Evolutionary conservation across 2,888 invertebrate species (phyloP).

Genomic region (Meiosimyza decipiens): DNA sequence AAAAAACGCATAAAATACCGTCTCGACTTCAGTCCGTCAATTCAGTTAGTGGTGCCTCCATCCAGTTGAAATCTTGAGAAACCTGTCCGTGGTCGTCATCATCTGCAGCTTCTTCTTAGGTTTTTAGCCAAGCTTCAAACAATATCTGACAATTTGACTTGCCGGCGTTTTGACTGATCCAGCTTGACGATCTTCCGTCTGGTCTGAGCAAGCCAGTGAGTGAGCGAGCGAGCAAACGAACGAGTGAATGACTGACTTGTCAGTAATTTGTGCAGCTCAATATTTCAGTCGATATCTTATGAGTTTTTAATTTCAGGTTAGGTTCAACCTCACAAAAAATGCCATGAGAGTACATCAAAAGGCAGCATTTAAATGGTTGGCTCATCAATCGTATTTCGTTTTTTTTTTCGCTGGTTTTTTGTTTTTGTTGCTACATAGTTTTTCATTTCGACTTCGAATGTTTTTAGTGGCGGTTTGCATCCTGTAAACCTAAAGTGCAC

Average conservation of each 20-base stretch:
- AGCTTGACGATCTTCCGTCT: background rate
- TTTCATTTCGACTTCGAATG: background rate
- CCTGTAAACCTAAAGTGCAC: slow-evolving; percentile 35
- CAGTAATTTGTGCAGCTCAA: slow-evolving; percentile 66
- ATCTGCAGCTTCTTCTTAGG: background rate
- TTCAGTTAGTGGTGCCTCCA: background rate
- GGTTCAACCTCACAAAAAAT: slow-evolving; percentile 48
- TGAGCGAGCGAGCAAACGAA: background rate
- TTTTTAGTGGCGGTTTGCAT: slow-evolving; percentile 28
- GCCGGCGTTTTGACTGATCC: slow-evolving; percentile 5
- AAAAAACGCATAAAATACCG: slow-evolving; percentile 4
- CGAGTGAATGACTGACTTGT: slow-evolving; percentile 49
- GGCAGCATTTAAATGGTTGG: slow-evolving; percentile 39
- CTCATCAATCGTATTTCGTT: slow-evolving; percentile 64
- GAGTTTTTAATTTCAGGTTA: slow-evolving; percentile 67
- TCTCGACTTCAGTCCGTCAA: background rate
- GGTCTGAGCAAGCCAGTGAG: background rate
- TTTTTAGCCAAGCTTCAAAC: slow-evolving; percentile 13
- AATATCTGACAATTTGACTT: background rate
- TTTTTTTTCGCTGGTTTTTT: slow-evolving; percentile 26
- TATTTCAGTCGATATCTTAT: slow-evolving; percentile 68
- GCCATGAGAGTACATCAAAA: slow-evolving; percentile 27
- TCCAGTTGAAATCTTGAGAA: background rate
- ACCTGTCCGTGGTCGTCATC: background rate
- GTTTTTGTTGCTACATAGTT: background rate